Evolutionary conservation across 1,140 invertebrate species (phyloP), one percentile per base, ranked within the genome.

Genomic region (Asbolus verrucosus): DNA sequence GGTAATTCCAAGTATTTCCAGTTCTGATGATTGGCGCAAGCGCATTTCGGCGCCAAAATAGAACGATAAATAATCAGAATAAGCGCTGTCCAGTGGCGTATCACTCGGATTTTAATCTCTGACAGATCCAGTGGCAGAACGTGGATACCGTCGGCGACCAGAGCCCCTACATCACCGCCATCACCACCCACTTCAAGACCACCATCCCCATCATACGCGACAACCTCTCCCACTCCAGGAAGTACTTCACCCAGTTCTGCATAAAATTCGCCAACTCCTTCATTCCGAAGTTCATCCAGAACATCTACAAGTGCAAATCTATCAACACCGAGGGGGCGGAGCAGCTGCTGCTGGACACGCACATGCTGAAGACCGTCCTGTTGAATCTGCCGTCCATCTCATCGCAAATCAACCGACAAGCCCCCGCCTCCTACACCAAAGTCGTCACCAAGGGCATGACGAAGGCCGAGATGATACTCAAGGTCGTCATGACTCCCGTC

Each of bases 201-300:
- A 92, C 92, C 0, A 89, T 99, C 46, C 97, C 97, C 0, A 84
- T 92, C 4, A 89, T 99, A 6, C 82, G 98, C 67, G 95, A 98
- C 78, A 93, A 95, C 79, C 84, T 99, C n/a, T 89, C 94, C 0
- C 94, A 94, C 11, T 97, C 96, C 0, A 84, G 97, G 30, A 99
- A 99, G 85, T 99, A 99, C 82, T 99, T 98, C 81, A 98, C 97
- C 0, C 95, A 99, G 81, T 95, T 99, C 77, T 99, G 97, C 81
- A 90, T 97, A 6, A 94, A 97, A 80, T 98, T 99, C 85, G 95
- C 93, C 0, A 97, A 94, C 78, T 91, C 92, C 0, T 98, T 98
- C 73, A 98, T 98, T 80, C 93, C 94, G 9, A 98, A 98, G 82
- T 96, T 97, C 77, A 92, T 98, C 19, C 91, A 93, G 66, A 92